Evolutionary conservation across 2,888 invertebrate species (phyloP), one percentile per base, ranked within the genome.

Genomic region (Acleris emargana): DNA sequence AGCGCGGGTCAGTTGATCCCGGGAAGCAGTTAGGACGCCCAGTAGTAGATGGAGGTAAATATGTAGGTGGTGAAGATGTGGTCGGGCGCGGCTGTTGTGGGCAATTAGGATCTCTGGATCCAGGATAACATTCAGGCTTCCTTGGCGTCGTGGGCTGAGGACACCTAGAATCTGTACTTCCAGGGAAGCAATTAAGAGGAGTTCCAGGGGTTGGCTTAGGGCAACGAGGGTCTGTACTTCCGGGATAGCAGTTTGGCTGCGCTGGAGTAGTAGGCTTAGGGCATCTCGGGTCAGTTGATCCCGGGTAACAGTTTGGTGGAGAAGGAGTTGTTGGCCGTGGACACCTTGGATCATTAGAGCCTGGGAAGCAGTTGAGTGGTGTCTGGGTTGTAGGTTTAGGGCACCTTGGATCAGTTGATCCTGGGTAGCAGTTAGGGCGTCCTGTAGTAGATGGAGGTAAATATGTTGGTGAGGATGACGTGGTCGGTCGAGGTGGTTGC

Each of bases 81-180:
- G 68, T 72, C 69, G 66, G 78, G 13, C 62, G 68, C 16, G 79
- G 66, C n/a, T 79, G 75, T 69, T 71, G 68, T 4, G 81, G 82
- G 67, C 87, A 87, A 22, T 80, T 70, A 1, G 74, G 75, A 58
- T 79, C 72, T 3, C 72, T 64, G 11, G 78, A 78, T 1, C 83
- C 85, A 7, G 83, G 82, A 38, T 81, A 82, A 55, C 84, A 83
- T 57, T 77, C 78, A 3, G 73, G 68, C 69, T 81, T 77, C 16
- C 80, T 68, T 53, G 78, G 74, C 17, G 79, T 76, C 77, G 82
- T 59, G 0, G 62, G 62, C 16, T 43, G 45, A 5, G 67, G 58
- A 5, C 58, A 57, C 1, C 59, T 28, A 0, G 66, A 52, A 11
- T 64, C 64, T 0, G 20, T 58, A 11, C 6, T 28, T 32, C 64